phyloP scores from a whole-genome alignment of 2,888 invertebrate species.

The Calameuta pallipes region DNA sequence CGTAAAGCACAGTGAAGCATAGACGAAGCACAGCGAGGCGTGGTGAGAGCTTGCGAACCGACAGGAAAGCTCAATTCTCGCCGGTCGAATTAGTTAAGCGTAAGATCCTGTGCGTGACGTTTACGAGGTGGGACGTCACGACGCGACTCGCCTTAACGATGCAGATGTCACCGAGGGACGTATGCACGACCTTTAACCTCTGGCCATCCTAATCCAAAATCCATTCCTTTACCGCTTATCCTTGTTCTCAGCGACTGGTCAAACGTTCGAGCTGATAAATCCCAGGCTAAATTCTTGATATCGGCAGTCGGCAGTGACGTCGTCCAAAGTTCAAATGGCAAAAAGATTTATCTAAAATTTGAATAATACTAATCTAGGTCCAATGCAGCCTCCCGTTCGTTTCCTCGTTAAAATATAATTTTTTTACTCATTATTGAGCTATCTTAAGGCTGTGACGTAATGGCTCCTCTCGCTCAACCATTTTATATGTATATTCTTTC shows the following conservation, averaged over 20 bases:
- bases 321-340: slow-evolving; percentile 17
- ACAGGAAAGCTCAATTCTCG: not conserved
- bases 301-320: slow-evolving; percentile 38
- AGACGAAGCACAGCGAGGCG: not conserved
- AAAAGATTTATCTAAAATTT: slow-evolving; percentile 8
- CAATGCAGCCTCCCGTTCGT: not conserved
- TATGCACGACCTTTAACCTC: not conserved
- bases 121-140: slow-evolving; percentile 41
- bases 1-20: not conserved
- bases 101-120: slow-evolving; percentile 38
- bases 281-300: slow-evolving; percentile 52
- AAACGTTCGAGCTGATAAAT: slow-evolving; percentile 10
- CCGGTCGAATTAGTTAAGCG: not conserved
- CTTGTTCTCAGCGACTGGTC: not conserved
- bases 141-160: slow-evolving; percentile 19
- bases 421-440: not conserved
- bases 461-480: not conserved
- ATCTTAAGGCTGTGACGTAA: not conserved
- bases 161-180: not conserved
- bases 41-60: not conserved
- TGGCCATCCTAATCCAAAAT: not conserved
- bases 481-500: not conserved
- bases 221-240: not conserved
- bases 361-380: not conserved
- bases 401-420: not conserved